These are phyloP conservation scores for Melanotaenia nigrans DNA, from an alignment of 2,797 vertebrate species.

Conservation along the genomic window DNA sequence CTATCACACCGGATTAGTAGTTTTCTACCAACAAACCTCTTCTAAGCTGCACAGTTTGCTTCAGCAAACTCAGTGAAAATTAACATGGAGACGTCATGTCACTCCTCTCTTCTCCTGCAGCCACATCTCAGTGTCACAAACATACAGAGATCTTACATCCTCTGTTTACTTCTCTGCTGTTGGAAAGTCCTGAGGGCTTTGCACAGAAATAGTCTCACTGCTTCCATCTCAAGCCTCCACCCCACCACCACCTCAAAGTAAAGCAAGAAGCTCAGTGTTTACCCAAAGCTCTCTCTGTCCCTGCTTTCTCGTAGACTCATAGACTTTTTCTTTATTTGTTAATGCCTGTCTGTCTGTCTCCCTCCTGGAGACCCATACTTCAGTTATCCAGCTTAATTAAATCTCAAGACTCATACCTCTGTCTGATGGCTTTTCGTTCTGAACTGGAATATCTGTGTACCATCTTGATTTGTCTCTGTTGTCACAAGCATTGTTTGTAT, in stretches of 20 bases:
- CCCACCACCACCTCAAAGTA: constrained; percentile 49
- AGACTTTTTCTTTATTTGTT: constrained; percentile 46
- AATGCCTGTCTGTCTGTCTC: constrained; percentile 35
- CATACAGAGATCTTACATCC: constrained; percentile 33
- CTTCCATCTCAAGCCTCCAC: constrained; percentile 36
- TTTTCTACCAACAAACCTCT: constrained; percentile 40
- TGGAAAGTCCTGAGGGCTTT: constrained; percentile 53
- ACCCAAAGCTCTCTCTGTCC: constrained; percentile 36
- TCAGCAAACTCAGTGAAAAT: constrained; percentile 19
- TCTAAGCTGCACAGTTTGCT: constrained; percentile 35
- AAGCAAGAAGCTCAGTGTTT: constrained; percentile 47
- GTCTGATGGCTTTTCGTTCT: constrained; percentile 6
- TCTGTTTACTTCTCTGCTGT: constrained; percentile 52
- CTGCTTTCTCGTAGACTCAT: constrained; percentile 14
- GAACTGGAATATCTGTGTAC: constrained; percentile 3
- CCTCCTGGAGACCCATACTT: constrained; percentile 18
- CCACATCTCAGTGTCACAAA: constrained; percentile 15
- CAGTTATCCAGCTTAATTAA: constrained; percentile 27
- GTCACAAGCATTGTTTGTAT: background rate
- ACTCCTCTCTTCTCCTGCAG: background rate
- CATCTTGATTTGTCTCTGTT: background rate
- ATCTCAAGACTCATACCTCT: constrained; percentile 6
- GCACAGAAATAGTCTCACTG: constrained; percentile 45
- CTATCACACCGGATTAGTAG: constrained; percentile 54
- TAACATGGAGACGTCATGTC: constrained; percentile 11